Evolutionary conservation across 2,113 vertebrate genomes (phyloP).

Genomic region (Marcusenius ussheri): DNA sequence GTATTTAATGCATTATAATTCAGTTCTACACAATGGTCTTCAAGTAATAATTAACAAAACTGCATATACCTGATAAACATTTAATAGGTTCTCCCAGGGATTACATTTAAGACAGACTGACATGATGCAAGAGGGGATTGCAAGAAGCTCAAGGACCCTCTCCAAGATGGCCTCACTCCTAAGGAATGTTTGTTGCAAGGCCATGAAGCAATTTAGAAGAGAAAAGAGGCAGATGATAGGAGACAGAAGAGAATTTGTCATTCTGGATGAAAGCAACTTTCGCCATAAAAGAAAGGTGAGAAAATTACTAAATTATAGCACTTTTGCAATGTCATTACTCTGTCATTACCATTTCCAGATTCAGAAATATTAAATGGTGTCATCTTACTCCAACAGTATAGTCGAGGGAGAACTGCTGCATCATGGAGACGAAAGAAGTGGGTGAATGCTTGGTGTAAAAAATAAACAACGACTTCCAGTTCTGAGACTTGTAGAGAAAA

Average conservation of each 20-base stretch:
- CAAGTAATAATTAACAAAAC: too few relatives aligned
- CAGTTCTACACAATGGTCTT: neutral
- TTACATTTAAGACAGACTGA: neutral
- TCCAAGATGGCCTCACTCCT: neutral
- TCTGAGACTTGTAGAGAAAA: neutral
- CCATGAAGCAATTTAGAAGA: neutral
- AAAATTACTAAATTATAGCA: neutral
- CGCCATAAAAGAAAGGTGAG: neutral
- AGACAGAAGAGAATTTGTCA: too few relatives aligned
- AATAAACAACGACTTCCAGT: neutral
- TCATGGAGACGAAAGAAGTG: neutral
- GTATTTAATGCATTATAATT: neutral
- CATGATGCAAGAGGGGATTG: neutral
- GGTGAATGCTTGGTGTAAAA: neutral
- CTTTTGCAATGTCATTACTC: neutral
- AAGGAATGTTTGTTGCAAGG: neutral
- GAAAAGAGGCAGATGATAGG: neutral
- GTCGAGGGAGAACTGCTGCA: neutral
- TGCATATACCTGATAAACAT: too few relatives aligned
- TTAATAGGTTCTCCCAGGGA: neutral
- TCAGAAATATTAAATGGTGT: neutral
- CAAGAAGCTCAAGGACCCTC: neutral
- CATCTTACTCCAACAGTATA: neutral
- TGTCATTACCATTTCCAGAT: neutral
- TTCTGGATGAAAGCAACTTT: too few relatives aligned